These are phyloP conservation scores for Acrocera orbiculus DNA, from an alignment of 2,888 invertebrate genomes.

Conservation along the genomic window DNA sequence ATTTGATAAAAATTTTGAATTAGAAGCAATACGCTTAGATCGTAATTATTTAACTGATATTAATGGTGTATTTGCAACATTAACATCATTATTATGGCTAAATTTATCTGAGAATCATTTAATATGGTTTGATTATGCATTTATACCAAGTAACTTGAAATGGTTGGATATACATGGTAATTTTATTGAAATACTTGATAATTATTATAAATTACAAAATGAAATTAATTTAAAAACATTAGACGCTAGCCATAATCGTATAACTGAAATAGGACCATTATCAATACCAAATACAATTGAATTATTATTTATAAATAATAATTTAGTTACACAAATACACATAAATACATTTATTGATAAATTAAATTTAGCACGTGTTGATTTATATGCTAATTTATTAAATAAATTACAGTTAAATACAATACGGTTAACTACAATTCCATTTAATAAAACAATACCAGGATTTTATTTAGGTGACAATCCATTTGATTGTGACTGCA, in stretches of 20 bases:
- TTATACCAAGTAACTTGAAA: constrained; percentile 73
- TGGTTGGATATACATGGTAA: constrained; percentile 86
- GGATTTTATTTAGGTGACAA: constrained; percentile 86
- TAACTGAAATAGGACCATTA: constrained; percentile 61
- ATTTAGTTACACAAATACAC: constrained; percentile 61
- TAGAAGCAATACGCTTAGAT: constrained; percentile 76
- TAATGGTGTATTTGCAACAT: constrained; percentile 72
- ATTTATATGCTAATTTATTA: constrained; percentile 78
- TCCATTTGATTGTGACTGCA: constrained; percentile 88
- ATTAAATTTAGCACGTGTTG: constrained; percentile 66
- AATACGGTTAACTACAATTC: constrained; percentile 51
- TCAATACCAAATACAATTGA: constrained; percentile 79
- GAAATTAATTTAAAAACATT: constrained; percentile 71
- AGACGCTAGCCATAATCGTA: constrained; percentile 79
- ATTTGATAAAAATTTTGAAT: constrained; percentile 60
- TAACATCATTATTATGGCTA: constrained; percentile 67
- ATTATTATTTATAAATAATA: constrained; percentile 74
- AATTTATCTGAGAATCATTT: constrained; percentile 83
- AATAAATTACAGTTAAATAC: constrained; percentile 67
- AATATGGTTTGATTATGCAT: constrained; percentile 85
- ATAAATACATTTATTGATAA: constrained; percentile 78
- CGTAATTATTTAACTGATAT: constrained; percentile 77
- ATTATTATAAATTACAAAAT: constrained; percentile 73
- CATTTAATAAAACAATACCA: constrained; percentile 48
- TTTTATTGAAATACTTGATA: constrained; percentile 70